phyloP scores from a whole-genome alignment of 2,888 invertebrate genomes.

The Glyphotaelius pellucidus region DNA sequence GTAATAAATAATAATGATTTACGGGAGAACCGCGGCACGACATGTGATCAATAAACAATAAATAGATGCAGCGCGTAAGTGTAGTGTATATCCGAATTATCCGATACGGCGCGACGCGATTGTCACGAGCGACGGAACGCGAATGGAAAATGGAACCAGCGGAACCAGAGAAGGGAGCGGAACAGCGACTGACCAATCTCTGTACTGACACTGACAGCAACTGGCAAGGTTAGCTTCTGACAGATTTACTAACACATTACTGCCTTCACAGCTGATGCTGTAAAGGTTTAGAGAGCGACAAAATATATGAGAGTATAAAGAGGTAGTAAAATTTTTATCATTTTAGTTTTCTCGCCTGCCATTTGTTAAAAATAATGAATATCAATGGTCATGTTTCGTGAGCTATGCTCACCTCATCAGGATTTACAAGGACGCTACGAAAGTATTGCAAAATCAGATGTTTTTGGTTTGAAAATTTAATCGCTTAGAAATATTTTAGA shows the following conservation, averaged over 20 bases:
- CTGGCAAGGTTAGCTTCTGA: constrained; percentile 4
- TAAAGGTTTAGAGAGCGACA: background rate
- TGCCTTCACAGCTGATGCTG: background rate
- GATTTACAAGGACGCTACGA: too few species aligned
- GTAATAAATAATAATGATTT: background rate
- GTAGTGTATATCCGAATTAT: background rate
- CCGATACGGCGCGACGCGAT: background rate
- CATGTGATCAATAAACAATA: background rate
- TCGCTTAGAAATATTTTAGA: too few species aligned
- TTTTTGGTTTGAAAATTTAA: too few species aligned
- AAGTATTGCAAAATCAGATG: too few species aligned
- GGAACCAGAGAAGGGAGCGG: background rate
- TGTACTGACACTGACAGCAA: background rate
- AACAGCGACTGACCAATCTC: background rate
- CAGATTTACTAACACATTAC: constrained; percentile 16
- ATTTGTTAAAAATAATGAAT: too few species aligned
- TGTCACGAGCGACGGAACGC: background rate
- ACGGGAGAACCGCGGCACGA: background rate
- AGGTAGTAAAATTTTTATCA: background rate
- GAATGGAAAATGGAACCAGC: background rate
- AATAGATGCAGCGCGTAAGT: background rate
- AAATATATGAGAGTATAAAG: background rate
- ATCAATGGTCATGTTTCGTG: too few species aligned
- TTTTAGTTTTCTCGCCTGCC: too few species aligned
- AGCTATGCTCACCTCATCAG: too few species aligned